Base-by-base conservation (phyloP, 2,113 vertebrate species). In the Abramis brama region DNA sequence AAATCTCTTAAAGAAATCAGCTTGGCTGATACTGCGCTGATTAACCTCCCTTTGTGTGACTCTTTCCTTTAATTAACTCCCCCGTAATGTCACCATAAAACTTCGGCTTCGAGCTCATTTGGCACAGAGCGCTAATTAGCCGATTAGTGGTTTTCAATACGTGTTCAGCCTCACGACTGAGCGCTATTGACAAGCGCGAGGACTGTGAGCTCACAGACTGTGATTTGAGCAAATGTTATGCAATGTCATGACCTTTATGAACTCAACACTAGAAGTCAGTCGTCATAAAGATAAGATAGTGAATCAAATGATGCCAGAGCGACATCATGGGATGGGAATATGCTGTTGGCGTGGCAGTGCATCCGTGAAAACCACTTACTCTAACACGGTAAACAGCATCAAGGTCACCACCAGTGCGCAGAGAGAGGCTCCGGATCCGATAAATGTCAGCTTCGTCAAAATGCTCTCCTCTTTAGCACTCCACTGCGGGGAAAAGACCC, bases 361-460 rank as follows among this genome's bases (percentile, higher is more conserved):
- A 82, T 66, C 62, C 19, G 80, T 82, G 36, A 64, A 85, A 88
- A 75, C 60, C 87, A 95, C 95, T 96, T 91, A 96, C 95, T 95
- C 95, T 59, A 96, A 89, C 85, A 96, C 93, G 12, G 93, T 95
- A 90, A 96, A 95, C 84, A 96, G 92, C 92, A 95, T 95, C 92
- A 96, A 91, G 88, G 95, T 96, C 91, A 95, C 93, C 88, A 96
- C 86, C 68, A 96, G 91, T 0, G 95, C 95, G 64, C 95, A 96
- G 76, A 96, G 92, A 43, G 95, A 96, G 0, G 95, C 95, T n/a
- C 95, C 95, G 4, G 90, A 94, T 74, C 95, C 95, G 21, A 96
- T 95, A 90, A 96, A 95, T 3, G 95, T 96, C 90, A 96, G 89
- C 88, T 95, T 95, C 86, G 93, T 95, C 90, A 96, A 88, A 92